A percentile compares a stretch with the other conserved stretches of the same genome.
These are phyloP conservation scores for Hypocryptadius cinnamomeus DNA, from an alignment of 2,113 vertebrate species.

Conservation along the genomic window DNA sequence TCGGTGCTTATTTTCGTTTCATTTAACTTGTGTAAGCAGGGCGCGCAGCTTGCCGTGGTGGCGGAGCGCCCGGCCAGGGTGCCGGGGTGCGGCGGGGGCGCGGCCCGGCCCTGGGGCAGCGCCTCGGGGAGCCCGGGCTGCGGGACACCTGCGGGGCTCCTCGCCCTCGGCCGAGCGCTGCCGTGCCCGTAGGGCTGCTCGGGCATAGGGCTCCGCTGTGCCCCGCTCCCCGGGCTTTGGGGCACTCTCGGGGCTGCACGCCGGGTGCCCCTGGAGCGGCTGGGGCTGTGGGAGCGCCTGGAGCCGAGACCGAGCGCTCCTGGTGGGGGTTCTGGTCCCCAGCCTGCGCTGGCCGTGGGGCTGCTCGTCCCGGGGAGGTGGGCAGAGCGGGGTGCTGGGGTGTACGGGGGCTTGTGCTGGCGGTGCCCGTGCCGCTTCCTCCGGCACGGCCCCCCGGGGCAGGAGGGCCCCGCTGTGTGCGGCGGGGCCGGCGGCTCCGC, in stretches of 20 bases:
- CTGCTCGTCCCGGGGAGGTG: not conserved
- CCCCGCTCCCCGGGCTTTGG: not conserved
- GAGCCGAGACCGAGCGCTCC: too few species aligned
- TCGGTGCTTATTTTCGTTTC: not conserved
- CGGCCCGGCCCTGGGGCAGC: not conserved
- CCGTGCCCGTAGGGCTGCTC: not conserved
- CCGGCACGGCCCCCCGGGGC: not conserved
- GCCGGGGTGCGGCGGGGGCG: not conserved
- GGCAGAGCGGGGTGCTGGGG: not conserved
- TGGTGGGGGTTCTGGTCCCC: too few species aligned
- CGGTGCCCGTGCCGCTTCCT: fast-evolving
- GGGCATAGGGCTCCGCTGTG: not conserved
- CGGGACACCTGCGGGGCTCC: not conserved
- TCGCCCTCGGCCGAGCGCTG: not conserved
- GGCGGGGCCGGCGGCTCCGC: not conserved
- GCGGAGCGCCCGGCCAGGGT: not conserved
- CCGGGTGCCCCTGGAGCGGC: not conserved
- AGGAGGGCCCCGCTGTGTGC: not conserved
- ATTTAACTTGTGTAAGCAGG: not conserved
- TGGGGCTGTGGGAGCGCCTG: not conserved
- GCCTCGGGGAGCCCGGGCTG: not conserved
- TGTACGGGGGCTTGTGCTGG: not conserved
- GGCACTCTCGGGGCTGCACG: not conserved
- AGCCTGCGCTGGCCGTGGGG: not conserved
- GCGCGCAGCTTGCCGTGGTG: not conserved